Evolutionary conservation across 2,888 invertebrate species (phyloP).

Genomic region (Tinea pellionella): DNA sequence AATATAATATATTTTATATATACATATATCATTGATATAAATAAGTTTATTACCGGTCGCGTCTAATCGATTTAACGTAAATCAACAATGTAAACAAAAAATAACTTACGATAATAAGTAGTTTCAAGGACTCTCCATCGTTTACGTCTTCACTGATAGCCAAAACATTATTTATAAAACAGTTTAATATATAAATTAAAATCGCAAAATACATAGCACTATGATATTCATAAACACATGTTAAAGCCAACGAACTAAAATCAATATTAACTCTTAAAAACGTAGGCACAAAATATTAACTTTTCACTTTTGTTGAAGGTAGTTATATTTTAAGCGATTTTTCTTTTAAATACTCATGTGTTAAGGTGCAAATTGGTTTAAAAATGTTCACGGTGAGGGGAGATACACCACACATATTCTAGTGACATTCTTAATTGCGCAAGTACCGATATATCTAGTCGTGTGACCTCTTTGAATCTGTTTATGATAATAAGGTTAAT

Average conservation of each 20-base stretch:
- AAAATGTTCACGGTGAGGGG: not conserved
- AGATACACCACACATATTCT: not conserved
- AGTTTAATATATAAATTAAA: not conserved
- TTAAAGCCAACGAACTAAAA: not conserved
- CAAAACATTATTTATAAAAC: not conserved
- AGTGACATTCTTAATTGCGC: not conserved
- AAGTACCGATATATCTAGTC: not conserved
- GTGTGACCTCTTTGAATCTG: not conserved
- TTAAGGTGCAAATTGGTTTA: not conserved
- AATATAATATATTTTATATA: too few relatives aligned
- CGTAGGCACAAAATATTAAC: not conserved
- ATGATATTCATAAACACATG: not conserved
- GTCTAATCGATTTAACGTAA: too few relatives aligned
- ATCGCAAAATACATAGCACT: not conserved
- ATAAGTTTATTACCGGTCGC: not conserved
- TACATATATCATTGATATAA: too few relatives aligned
- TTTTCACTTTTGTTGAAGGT: constrained; percentile 6
- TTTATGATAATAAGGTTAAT: not conserved
- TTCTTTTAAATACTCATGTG: not conserved
- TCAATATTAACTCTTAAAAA: not conserved
- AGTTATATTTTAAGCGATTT: not conserved
- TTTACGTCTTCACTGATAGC: not conserved
- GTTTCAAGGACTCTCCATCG: not conserved
- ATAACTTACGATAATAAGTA: not conserved
- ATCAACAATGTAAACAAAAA: not conserved